A percentile compares a stretch with the other conserved stretches of the same genome.
These are phyloP conservation scores for Ameiurus melas DNA, from an alignment of 2,113 vertebrate species.

Conservation along the genomic window DNA sequence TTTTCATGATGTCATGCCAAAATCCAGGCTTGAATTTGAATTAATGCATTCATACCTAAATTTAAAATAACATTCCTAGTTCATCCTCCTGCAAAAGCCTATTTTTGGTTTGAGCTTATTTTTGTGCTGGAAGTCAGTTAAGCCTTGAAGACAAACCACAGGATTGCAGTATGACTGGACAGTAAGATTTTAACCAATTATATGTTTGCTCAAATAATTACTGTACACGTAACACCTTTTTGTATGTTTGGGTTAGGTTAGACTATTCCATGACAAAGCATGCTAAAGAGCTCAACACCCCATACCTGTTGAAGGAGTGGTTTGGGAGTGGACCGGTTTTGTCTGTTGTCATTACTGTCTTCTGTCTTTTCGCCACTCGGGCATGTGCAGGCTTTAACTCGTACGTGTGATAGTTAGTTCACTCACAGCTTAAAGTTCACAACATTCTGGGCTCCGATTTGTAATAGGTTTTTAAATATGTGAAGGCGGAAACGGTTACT, in stretches of 20 bases:
- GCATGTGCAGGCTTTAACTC: constrained; percentile 58
- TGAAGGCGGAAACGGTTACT: constrained; percentile 5
- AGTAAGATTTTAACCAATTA: constrained; percentile 35
- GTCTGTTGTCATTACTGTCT: constrained; percentile 51
- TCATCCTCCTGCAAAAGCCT: background rate
- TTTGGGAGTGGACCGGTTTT: constrained; percentile 64
- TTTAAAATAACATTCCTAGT: background rate
- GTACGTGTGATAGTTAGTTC: constrained; percentile 9
- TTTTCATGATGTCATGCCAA: background rate
- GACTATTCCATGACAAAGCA: constrained; percentile 33
- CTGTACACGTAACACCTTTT: background rate
- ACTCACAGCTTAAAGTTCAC: background rate
- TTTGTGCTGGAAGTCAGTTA: background rate
- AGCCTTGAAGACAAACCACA: constrained; percentile 15
- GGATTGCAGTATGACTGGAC: constrained; percentile 6
- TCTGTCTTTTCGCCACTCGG: constrained; percentile 46
- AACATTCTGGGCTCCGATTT: background rate
- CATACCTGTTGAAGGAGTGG: constrained; percentile 73
- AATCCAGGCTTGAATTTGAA: background rate
- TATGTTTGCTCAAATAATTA: constrained; percentile 35
- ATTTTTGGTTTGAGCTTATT: background rate
- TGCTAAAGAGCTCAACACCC: constrained; percentile 58
- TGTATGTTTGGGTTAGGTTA: constrained; percentile 10
- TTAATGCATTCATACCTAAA: background rate
- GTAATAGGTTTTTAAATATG: constrained; percentile 8